Evolutionary conservation across 2,113 vertebrate species (phyloP).

Genomic region (Antechinus stuartii): DNA sequence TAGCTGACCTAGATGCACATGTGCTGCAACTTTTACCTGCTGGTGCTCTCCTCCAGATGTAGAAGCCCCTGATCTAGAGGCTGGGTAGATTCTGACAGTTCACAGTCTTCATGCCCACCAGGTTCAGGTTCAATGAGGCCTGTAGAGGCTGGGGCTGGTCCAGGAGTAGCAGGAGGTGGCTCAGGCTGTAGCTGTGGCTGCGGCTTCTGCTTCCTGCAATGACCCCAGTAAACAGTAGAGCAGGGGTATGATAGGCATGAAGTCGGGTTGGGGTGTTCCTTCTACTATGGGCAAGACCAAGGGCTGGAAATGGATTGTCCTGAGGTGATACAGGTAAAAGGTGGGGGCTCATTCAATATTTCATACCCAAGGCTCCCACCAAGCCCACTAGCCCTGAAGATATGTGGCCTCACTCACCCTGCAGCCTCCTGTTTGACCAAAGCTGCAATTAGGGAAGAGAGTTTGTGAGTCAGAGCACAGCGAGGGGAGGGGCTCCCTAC

Average conservation of each 20-base stretch:
- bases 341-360: background rate
- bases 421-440: constrained; percentile 80
- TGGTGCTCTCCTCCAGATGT: constrained; percentile 71
- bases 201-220: constrained; percentile 70
- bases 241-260: background rate
- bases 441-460: constrained; percentile 73
- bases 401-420: constrained; percentile 71
- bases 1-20: background rate
- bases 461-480: constrained; percentile 35
- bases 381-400: background rate
- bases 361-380: background rate
- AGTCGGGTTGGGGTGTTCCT: background rate
- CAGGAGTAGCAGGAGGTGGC: constrained; percentile 72
- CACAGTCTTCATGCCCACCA: constrained; percentile 73
- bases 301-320: constrained; percentile 12
- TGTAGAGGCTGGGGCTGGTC: constrained; percentile 61
- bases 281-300: constrained; percentile 13
- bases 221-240: constrained; percentile 13
- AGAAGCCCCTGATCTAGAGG: constrained; percentile 61
- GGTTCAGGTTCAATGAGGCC: constrained; percentile 75
- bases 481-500: background rate
- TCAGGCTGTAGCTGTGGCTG: constrained; percentile 78
- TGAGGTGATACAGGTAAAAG: background rate
- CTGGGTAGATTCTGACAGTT: constrained; percentile 64
- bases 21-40: constrained; percentile 70